Evolutionary conservation across 2,797 vertebrate species (phyloP).

Genomic region (Pyrocephalus nanus): DNA sequence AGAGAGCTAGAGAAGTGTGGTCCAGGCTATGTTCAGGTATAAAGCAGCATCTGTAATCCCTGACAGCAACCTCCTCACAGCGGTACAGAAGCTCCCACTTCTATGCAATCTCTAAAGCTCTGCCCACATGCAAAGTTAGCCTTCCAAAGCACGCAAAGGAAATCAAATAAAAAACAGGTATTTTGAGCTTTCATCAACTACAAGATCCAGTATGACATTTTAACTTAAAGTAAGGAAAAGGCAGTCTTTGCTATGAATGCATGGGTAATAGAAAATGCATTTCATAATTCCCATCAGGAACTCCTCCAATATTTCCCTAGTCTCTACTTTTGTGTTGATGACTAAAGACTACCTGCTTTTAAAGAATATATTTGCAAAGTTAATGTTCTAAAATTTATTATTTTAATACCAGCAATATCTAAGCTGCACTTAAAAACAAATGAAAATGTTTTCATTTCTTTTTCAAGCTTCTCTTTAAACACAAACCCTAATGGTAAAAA

Average conservation of each 20-base stretch:
- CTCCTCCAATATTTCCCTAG: background rate
- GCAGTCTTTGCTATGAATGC: background rate
- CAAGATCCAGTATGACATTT: background rate
- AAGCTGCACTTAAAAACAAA: background rate
- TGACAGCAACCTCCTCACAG: background rate
- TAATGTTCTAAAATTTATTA: background rate
- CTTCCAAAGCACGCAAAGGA: background rate
- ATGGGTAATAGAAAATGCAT: background rate
- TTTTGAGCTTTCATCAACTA: background rate
- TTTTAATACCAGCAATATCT: background rate
- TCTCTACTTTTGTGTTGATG: background rate
- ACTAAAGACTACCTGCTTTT: background rate
- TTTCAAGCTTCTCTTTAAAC: background rate
- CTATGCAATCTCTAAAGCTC: background rate
- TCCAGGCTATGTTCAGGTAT: background rate
- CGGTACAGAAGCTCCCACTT: background rate
- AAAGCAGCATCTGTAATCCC: background rate
- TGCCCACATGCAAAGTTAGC: background rate
- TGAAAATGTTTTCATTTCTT: background rate
- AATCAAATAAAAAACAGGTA: background rate
- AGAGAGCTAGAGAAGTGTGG: background rate
- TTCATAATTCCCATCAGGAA: background rate
- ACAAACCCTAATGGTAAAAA: background rate
- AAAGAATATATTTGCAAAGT: background rate
- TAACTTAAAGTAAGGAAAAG: background rate